A percentile compares a stretch with the other conserved stretches of the same genome.
These are phyloP conservation scores for Streptopelia turtur DNA, from an alignment of 2,797 vertebrate genomes.

Conservation along the genomic window DNA sequence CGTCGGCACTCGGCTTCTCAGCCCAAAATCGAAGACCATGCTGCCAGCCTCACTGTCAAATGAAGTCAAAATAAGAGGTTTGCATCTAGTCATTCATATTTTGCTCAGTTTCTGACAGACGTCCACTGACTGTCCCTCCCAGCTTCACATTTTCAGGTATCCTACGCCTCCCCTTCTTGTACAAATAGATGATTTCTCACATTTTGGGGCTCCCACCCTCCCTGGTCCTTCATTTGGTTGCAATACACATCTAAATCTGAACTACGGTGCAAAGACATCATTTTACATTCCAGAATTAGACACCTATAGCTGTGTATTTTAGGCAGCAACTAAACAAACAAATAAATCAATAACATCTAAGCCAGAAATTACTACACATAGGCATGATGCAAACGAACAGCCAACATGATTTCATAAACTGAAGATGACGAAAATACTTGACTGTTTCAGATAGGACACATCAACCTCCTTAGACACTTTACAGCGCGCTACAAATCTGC, in stretches of 20 bases:
- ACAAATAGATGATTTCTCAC: neutral
- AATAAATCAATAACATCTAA: neutral
- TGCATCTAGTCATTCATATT: neutral
- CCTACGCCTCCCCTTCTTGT: fast-evolving
- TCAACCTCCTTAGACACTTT: neutral
- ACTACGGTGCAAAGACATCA: neutral
- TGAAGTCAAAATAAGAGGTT: neutral
- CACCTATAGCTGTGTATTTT: neutral
- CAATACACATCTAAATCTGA: neutral
- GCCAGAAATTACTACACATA: neutral
- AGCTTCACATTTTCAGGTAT: neutral
- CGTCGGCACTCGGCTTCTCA: neutral
- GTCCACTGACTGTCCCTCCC: neutral
- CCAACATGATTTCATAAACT: neutral
- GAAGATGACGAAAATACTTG: neutral
- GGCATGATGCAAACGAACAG: neutral
- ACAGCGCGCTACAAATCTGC: slow-evolving; percentile 39
- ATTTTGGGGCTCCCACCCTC: neutral
- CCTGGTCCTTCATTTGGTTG: neutral
- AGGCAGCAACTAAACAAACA: neutral
- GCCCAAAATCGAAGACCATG: fast-evolving
- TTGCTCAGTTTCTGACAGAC: neutral
- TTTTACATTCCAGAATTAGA: neutral
- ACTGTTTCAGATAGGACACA: neutral
- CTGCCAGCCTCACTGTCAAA: neutral